Percentiles rank a stretch among this genome's conserved stretches.
Evolutionary conservation across 2,888 invertebrate genomes (phyloP).

Genomic region (Scelioninae gen. 1): DNA sequence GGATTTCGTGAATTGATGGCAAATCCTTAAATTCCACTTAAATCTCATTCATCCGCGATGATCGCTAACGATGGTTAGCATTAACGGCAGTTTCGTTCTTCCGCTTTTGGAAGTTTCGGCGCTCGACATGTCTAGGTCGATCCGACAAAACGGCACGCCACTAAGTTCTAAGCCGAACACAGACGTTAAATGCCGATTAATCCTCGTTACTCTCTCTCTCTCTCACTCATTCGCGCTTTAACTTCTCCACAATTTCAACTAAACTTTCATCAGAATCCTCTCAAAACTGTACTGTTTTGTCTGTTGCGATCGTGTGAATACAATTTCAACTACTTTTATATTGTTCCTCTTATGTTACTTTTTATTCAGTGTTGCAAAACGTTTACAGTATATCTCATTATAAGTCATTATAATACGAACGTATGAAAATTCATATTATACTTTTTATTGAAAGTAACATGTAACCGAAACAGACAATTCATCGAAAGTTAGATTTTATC

Average conservation of each 20-base stretch:
- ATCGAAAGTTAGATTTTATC: no score
- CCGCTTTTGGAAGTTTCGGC: slow-evolving; percentile 74
- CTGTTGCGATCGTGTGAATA: slow-evolving; percentile 15
- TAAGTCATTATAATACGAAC: no score
- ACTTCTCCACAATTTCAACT: slow-evolving; percentile 71
- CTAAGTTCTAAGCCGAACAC: slow-evolving; percentile 75
- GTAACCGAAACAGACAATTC: no score
- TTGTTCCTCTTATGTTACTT: neutral
- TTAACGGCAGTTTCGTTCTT: slow-evolving; percentile 75
- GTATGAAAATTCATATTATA: no score
- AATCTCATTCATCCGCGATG: slow-evolving; percentile 68
- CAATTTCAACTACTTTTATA: slow-evolving; percentile 13
- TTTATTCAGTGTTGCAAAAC: no score
- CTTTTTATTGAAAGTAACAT: no score
- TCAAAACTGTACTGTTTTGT: slow-evolving; percentile 58
- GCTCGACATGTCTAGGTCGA: slow-evolving; percentile 72
- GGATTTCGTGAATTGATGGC: slow-evolving; percentile 59
- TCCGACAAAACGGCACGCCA: slow-evolving; percentile 75
- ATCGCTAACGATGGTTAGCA: slow-evolving; percentile 79
- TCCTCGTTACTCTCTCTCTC: slow-evolving; percentile 66
- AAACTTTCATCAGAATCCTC: slow-evolving; percentile 67
- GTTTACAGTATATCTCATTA: no score
- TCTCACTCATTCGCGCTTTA: slow-evolving; percentile 11
- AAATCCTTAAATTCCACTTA: slow-evolving; percentile 70
- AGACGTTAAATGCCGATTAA: slow-evolving; percentile 78